Base-by-base conservation (phyloP, 2,888 invertebrate species). In the Cosmia trapezina region DNA sequence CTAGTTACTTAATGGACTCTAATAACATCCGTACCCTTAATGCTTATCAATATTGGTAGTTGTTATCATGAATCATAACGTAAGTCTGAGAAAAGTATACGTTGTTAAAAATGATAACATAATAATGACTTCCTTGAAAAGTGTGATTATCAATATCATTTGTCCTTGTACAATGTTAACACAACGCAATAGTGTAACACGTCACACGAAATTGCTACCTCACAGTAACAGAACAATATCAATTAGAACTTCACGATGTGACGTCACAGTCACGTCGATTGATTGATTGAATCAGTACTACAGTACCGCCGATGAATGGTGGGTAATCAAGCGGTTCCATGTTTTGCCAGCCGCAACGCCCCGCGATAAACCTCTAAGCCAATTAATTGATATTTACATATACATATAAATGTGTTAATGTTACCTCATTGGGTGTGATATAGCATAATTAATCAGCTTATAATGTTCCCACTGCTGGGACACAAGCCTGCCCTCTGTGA, bases 331-430 rank as follows among this genome's bases (percentile, higher is more conserved):
- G 86, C 89, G 88, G 81, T 85, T 79, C 85, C 86, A 84, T 94
- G 93, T 94, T 94, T 92, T 94, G 93, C 90, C 93, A 94, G 93
- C 84, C 91, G 86, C 84, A 79, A 76, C 86, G 81, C 76, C 81
- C 77, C 77, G 65, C 83, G 87, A 89, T 90, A 91, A 91, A 87
- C 91, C 85, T 60, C 67, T 85, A 80, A 88, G 84, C 85, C 86
- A 85, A 82, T 83, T 87, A 87, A 87, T 86, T 82, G 78, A 67
- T 84, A 86, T 89, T 86, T 86, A 84, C 83, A 86, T 88, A 56
- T 68, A 22, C 11, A 41, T 37, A 37, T 43, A 17, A 19, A 28
- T 70, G 28, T 69, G 70, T 43, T 51, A 51, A 43, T 70, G 70
- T 69, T 17, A 28, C 47, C 37, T 11, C 28, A 49, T 67, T 2